Conservation (phyloP, 2,888 invertebrate species). For the Pycnomerus fuliginosus region DNA sequence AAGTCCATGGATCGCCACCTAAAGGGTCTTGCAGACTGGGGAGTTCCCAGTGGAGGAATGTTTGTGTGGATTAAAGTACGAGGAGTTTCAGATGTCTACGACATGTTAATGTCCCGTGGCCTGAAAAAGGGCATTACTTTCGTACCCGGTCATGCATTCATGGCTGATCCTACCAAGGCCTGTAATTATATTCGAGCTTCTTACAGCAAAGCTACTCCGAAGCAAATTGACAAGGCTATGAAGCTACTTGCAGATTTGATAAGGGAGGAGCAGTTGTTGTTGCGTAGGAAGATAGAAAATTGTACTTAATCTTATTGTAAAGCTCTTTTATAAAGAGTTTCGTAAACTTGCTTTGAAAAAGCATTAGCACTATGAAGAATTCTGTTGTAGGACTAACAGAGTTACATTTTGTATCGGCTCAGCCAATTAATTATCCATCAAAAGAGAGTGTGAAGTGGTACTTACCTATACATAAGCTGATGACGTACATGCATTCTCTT, state of each 20-base stretch:
- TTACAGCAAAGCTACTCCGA: constrained; percentile 65
- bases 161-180: constrained; percentile 61
- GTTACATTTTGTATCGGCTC: no score
- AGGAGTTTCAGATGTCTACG: constrained; percentile 68
- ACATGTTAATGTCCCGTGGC: constrained; percentile 71
- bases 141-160: constrained; percentile 75
- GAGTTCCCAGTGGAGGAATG: constrained; percentile 69
- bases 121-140: constrained; percentile 67
- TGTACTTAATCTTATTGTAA: constrained; percentile 36
- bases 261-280: constrained; percentile 57
- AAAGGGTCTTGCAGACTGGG: constrained; percentile 65
- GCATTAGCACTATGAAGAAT: constrained; percentile 8
- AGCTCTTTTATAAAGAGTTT: constrained; percentile 8
- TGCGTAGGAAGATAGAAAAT: constrained; percentile 49
- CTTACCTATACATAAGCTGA: no score
- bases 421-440: no score
- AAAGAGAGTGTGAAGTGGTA: no score
- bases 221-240: constrained; percentile 66
- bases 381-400: no score
- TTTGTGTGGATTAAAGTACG: constrained; percentile 75
- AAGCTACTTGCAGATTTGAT: constrained; percentile 62
- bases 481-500: no score
- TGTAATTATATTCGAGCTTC: constrained; percentile 70
- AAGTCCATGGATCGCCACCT: constrained; percentile 61
- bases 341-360: constrained; percentile 12